Percentiles rank a stretch among this genome's conserved stretches.
phyloP scores from a whole-genome alignment of 37 sponge, comb jelly and placozoan genomes.

The Amphimedon queenslandica region DNA sequence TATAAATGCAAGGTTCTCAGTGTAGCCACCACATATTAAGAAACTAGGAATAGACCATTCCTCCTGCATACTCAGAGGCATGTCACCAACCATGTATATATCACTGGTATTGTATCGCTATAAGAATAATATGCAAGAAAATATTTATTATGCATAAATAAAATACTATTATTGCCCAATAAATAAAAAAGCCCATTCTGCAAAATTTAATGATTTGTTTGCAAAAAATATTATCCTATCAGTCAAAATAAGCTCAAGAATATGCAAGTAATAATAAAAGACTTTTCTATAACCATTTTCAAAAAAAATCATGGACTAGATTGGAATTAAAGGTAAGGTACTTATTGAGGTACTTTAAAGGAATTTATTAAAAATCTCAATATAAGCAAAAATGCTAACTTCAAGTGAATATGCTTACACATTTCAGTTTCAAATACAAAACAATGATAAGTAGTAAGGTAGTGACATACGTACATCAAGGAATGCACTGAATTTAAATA shows the following conservation, averaged over 20 bases:
- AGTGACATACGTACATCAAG: slow-evolving; percentile 35
- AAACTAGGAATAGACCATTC: slow-evolving; percentile 52
- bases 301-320: too few species aligned
- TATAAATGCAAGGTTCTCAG: slow-evolving; percentile 22
- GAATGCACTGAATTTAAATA: slow-evolving; percentile 33
- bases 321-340: neutral
- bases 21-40: slow-evolving; percentile 66
- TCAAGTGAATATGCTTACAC: too few species aligned
- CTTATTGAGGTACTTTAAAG: neutral
- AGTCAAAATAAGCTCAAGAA: too few species aligned
- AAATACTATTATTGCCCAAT: too few species aligned
- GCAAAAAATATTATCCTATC: too few species aligned
- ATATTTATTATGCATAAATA: too few species aligned
- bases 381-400: too few species aligned
- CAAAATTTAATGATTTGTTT: too few species aligned
- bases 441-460: neutral
- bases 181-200: too few species aligned
- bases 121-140: neutral
- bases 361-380: neutral
- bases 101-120: slow-evolving; percentile 43
- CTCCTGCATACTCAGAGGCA: slow-evolving; percentile 41
- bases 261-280: too few species aligned
- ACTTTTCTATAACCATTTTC: too few species aligned
- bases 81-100: slow-evolving; percentile 50
- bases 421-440: neutral